These are phyloP conservation scores for Drosophila nr. fundita DNA, from an alignment of 2,888 invertebrate genomes.

Conservation along the genomic window DNA sequence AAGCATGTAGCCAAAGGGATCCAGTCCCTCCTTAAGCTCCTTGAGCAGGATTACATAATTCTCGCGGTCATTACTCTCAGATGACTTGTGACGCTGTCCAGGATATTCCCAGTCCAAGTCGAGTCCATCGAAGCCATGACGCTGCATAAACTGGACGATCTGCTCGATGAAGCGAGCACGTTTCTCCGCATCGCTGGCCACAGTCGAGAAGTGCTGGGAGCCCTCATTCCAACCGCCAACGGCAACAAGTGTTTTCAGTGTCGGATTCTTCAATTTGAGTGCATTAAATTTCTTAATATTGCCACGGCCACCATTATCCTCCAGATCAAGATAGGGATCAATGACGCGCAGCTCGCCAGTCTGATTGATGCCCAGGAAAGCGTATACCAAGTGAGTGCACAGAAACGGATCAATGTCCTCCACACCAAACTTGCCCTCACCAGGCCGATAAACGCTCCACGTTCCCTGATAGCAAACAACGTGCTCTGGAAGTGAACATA, in stretches of 20 bases:
- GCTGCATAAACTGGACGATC: conserved; percentile 75
- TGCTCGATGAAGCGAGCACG: conserved; percentile 74
- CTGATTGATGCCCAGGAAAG: conserved; percentile 88
- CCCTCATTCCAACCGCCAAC: conserved; percentile 86
- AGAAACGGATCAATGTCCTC: conserved; percentile 88
- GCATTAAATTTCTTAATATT: conserved; percentile 83
- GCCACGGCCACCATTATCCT: conserved; percentile 87
- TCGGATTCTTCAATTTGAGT: conserved; percentile 84
- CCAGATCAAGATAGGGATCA: conserved; percentile 88
- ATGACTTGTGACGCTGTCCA: conserved; percentile 83
- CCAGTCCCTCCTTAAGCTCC: conserved; percentile 83
- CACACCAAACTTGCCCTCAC: conserved; percentile 88
- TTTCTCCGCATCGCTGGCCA: conserved; percentile 83
- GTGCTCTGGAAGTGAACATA: conserved; percentile 85
- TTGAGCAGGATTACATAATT: conserved; percentile 77
- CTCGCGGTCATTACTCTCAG: conserved; percentile 76
- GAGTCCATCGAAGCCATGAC: conserved; percentile 86
- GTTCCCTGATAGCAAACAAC: conserved; percentile 91
- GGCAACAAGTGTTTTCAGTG: conserved; percentile 84
- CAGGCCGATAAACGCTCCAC: conserved; percentile 90
- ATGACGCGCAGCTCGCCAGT: conserved; percentile 86
- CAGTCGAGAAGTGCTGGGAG: conserved; percentile 85
- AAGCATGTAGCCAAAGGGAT: conserved; percentile 85
- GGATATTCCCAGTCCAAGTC: conserved; percentile 89
- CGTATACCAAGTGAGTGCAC: conserved; percentile 91